Conservation (phyloP, 2,797 vertebrate genomes). For the Micromesistius poutassou region DNA sequence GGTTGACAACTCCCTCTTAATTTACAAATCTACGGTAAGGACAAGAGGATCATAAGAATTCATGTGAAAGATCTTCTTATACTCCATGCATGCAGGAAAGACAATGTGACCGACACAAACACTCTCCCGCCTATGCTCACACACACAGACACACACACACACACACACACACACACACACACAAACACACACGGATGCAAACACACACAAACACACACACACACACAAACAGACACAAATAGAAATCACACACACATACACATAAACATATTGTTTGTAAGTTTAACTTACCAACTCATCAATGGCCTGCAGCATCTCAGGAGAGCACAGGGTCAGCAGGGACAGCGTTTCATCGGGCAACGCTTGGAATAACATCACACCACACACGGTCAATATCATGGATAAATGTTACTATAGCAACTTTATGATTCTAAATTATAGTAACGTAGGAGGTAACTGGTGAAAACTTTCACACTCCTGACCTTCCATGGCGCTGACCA, state of each 20-base stretch:
- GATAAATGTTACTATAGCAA: not conserved
- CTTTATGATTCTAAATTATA: not conserved
- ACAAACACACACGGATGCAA: not conserved
- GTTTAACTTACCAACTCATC: conserved; percentile 76
- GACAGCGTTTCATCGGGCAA: conserved; percentile 72
- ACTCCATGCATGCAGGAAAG: not conserved
- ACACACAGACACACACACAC: not conserved
- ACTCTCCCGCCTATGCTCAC: not conserved
- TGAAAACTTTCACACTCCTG: conserved; percentile 25
- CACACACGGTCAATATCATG: not conserved
- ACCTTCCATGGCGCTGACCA: conserved; percentile 87
- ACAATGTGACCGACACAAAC: not conserved
- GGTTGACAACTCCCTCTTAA: conserved; percentile 30
- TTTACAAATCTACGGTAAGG: conserved; percentile 33
- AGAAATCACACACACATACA: not conserved
- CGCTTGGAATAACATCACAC: conserved; percentile 62
- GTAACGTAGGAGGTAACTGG: not conserved
- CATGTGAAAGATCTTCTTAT: not conserved
- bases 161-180: not conserved
- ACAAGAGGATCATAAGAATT: not conserved
- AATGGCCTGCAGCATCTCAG: conserved; percentile 70
- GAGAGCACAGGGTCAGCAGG: conserved; percentile 73
- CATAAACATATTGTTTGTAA: not conserved
- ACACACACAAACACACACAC: not conserved
- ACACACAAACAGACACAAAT: not conserved